phyloP scores from a whole-genome alignment of 2,797 vertebrate genomes.

The Microcaecilia unicolor region DNA sequence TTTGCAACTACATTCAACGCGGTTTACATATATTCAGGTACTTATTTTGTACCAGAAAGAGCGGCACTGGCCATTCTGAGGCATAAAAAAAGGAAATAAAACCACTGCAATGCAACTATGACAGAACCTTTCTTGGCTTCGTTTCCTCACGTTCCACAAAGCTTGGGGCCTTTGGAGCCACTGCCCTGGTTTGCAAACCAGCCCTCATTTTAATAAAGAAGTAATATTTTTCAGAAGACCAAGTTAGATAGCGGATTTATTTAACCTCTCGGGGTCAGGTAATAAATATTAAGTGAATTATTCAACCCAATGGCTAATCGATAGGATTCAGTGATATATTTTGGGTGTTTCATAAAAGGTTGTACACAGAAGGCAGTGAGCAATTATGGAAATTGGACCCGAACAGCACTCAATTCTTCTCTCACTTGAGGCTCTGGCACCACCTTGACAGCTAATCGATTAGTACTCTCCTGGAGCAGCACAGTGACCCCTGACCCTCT shows the following conservation, averaged over 20 bases:
- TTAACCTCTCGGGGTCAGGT: slow-evolving; percentile 83
- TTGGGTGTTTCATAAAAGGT: slow-evolving; percentile 75
- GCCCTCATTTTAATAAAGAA: slow-evolving; percentile 64
- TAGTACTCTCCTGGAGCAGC: slow-evolving; percentile 66
- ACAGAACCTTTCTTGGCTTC: too few relatives aligned
- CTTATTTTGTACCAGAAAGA: too few relatives aligned
- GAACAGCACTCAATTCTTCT: slow-evolving; percentile 77
- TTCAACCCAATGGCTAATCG: slow-evolving; percentile 80
- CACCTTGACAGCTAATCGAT: slow-evolving; percentile 75
- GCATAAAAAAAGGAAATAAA: too few relatives aligned
- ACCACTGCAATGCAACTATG: too few relatives aligned
- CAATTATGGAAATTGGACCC: slow-evolving; percentile 81
- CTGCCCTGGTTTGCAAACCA: slow-evolving; percentile 56
- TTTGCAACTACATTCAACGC: too few relatives aligned
- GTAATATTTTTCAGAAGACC: slow-evolving; percentile 68
- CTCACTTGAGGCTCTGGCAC: slow-evolving; percentile 62
- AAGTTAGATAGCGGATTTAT: slow-evolving; percentile 66
- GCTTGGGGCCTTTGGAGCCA: too few relatives aligned
- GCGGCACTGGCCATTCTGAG: too few relatives aligned
- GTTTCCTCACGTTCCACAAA: too few relatives aligned
- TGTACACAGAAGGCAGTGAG: slow-evolving; percentile 70
- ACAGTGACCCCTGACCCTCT: slow-evolving; percentile 62
- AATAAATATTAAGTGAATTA: slow-evolving; percentile 82
- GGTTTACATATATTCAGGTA: too few relatives aligned
- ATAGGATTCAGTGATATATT: slow-evolving; percentile 73